Conservation (phyloP, 1,140 invertebrate genomes). For the Listronotus oregonensis region DNA sequence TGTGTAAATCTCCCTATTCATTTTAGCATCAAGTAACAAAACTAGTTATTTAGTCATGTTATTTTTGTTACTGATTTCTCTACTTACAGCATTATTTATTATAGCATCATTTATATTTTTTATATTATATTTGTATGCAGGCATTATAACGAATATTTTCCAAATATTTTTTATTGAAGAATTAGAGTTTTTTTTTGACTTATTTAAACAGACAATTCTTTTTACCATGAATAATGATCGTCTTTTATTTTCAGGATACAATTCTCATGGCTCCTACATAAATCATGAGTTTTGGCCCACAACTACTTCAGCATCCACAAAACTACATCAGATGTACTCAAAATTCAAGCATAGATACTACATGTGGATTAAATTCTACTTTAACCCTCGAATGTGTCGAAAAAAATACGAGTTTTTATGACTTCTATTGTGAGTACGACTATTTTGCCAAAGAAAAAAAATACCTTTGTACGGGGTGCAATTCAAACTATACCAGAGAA, state of each 20-base stretch:
- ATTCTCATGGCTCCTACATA: constrained; percentile 20
- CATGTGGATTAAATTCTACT: constrained; percentile 30
- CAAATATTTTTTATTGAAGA: no score
- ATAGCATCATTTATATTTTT: no score
- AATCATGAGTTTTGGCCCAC: constrained; percentile 16
- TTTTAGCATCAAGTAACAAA: no score
- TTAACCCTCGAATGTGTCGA: constrained; percentile 25
- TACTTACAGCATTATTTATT: no score
- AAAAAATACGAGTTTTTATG: constrained; percentile 8
- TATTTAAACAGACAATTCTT: no score
- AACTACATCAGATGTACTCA: constrained; percentile 25
- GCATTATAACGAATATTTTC: no score
- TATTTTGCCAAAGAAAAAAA: constrained; percentile 15
- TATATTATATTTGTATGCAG: no score
- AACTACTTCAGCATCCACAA: not conserved
- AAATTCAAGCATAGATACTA: constrained; percentile 17
- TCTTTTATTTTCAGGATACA: constrained; percentile 3
- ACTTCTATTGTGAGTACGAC: constrained; percentile 40
- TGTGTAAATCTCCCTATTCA: no score
- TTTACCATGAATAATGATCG: no score
- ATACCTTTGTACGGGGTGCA: constrained; percentile 35
- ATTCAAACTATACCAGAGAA: constrained; percentile 22
- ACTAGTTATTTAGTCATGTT: no score
- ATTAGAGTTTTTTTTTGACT: no score
- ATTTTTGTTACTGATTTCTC: no score